Percentiles rank a stretch among this genome's conserved stretches.
These are phyloP conservation scores for Lutjanus campechanus DNA, from an alignment of 2,797 vertebrate genomes.

Conservation along the genomic window DNA sequence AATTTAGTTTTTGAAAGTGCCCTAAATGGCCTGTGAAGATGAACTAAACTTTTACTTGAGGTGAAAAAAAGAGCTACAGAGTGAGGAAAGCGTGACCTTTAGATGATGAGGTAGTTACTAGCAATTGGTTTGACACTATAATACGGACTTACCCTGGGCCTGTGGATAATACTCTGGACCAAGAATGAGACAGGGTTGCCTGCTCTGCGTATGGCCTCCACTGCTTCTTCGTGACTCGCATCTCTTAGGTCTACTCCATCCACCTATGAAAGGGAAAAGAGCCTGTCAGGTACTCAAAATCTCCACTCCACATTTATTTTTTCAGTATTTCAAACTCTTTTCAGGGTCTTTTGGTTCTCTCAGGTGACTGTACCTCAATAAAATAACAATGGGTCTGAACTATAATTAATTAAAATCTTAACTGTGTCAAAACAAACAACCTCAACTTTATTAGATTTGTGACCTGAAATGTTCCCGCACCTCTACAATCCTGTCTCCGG, in stretches of 20 bases:
- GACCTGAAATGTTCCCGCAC: conserved; percentile 74
- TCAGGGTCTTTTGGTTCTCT: background rate
- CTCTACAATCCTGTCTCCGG: conserved; percentile 96
- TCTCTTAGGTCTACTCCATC: conserved; percentile 96
- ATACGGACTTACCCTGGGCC: conserved; percentile 90
- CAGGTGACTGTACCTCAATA: background rate
- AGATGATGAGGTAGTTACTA: conserved; percentile 27
- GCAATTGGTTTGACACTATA: conserved; percentile 21
- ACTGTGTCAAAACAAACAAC: background rate
- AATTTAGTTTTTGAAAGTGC: conserved; percentile 61
- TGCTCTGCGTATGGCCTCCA: conserved; percentile 97
- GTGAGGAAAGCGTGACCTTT: conserved; percentile 39
- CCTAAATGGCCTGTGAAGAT: conserved; percentile 26
- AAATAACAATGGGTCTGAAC: background rate
- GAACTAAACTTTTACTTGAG: conserved; percentile 20
- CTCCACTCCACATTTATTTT: background rate
- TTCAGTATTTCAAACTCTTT: background rate
- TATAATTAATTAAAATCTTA: background rate
- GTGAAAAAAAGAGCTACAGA: conserved; percentile 24
- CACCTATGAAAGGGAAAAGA: conserved; percentile 86
- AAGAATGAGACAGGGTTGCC: conserved; percentile 96
- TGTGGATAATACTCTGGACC: conserved; percentile 96
- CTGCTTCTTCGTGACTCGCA: conserved; percentile 98
- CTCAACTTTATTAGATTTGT: background rate
- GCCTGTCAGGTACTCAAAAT: background rate